Evolutionary conservation across 2,797 vertebrate species (phyloP), one percentile per base, ranked within the genome.

Genomic region (Mus caroli): DNA sequence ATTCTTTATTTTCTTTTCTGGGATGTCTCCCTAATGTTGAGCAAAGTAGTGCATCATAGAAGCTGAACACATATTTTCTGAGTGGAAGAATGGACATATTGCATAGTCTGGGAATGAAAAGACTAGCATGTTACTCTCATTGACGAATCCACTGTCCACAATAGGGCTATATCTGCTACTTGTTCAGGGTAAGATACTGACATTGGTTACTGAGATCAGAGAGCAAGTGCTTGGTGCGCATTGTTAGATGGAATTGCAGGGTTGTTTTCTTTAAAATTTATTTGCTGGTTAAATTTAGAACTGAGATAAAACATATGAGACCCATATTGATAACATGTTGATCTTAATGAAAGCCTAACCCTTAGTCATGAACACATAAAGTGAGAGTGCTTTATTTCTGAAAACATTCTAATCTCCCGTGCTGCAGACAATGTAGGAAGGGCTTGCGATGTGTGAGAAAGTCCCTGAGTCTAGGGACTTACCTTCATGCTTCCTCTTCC

Each of bases 381-480:
- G 10, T n/a, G 75, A 50, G 19, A 14, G 3, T 17, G 22, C 40
- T 40, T 90, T 19, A 10, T 56, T 50, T 78, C 69, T 78, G 58
- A 83, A 43, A 31, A 17, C 3, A 11, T 50, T 56, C 84, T 54
- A 17, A 58, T 56, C 52, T 73, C 50, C 40, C 19, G 2, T 31
- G n/a, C 40, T 52, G 3, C 56, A 31, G 19, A 28, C 34, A 46
- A 0, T 28, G 11, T 46, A 54, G 73, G 34, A 34, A 88, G 24
- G 6, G 43, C 1, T 1, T 19, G 1, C 34, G 12, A 3, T 9
- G 0, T 0, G 0, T 3, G 31, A 43, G 31, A 43, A 67, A 71
- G 67, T 22, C 5, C 14, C 0, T 1, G 2, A 1, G 2, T 37
- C 67, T 89, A 37, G 24, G 20, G 4, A 46, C 2, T 4, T 40